These are phyloP conservation scores for Carpatolechia fugitivella DNA, from an alignment of 2,888 invertebrate genomes.

Conservation along the genomic window DNA sequence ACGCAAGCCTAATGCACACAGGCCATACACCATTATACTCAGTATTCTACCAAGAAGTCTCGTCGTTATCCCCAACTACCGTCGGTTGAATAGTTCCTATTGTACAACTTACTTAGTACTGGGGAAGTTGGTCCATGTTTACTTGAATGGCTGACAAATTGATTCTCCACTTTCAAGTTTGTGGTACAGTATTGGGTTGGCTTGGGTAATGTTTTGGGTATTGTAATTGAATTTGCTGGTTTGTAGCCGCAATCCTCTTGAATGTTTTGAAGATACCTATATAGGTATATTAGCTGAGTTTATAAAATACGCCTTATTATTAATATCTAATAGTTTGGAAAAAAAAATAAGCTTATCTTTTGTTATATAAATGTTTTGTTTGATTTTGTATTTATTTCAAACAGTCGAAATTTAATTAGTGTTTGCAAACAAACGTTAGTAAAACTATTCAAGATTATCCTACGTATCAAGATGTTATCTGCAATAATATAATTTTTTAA, in stretches of 20 bases:
- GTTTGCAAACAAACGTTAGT: too few relatives aligned
- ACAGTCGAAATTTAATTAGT: neutral
- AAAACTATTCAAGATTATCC: too few relatives aligned
- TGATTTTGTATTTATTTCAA: neutral
- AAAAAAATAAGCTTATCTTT: too few relatives aligned
- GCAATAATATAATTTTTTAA: too few relatives aligned
- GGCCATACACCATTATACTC: neutral
- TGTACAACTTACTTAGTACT: constrained; percentile 26
- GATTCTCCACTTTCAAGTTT: constrained; percentile 24
- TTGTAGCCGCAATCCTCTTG: too few relatives aligned
- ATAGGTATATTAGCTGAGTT: too few relatives aligned
- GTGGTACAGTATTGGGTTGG: constrained; percentile 1
- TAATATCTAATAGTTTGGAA: too few relatives aligned
- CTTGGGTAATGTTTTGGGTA: neutral
- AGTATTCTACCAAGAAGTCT: constrained; percentile 9
- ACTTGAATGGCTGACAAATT: constrained; percentile 33
- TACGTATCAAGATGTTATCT: too few relatives aligned
- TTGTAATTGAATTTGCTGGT: neutral
- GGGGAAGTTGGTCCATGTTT: constrained; percentile 23
- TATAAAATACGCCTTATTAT: too few relatives aligned
- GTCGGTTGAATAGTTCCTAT: constrained; percentile 29
- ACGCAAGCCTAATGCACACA: too few relatives aligned
- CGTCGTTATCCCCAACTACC: constrained; percentile 16
- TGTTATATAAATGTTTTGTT: neutral
- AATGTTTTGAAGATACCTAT: too few relatives aligned